phyloP scores from a whole-genome alignment of 2,797 vertebrate genomes.

The Oophaga sylvatica region DNA sequence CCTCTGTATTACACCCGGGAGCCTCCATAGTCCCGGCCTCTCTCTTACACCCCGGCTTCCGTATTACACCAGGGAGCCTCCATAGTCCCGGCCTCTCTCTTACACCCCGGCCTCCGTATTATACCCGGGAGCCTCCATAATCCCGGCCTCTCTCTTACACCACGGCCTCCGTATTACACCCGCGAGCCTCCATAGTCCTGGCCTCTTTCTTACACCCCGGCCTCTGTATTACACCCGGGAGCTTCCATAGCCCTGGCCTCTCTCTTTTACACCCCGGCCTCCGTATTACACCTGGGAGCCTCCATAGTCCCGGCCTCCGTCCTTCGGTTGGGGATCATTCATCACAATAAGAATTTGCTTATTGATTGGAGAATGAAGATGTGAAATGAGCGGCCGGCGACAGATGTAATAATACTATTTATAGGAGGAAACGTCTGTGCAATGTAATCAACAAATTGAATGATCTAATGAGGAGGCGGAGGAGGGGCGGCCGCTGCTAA shows the following conservation, averaged over 20 bases:
- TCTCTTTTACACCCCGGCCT: neutral
- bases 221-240: neutral
- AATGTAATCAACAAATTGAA: conserved; percentile 41
- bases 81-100: neutral
- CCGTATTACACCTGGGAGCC: neutral
- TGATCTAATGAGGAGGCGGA: conserved; percentile 18
- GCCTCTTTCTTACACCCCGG: neutral
- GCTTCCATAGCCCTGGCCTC: no score
- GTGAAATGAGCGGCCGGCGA: conserved; percentile 11
- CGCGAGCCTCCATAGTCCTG: no score
- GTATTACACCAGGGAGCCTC: neutral
- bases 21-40: no score
- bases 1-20: no score
- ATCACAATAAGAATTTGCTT: conserved; percentile 6
- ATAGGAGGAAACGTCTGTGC: conserved; percentile 29
- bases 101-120: neutral
- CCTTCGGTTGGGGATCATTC: neutral
- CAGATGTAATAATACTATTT: conserved; percentile 23
- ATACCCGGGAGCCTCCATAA: neutral
- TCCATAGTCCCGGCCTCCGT: neutral
- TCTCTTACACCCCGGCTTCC: neutral
- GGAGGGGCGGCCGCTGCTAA: neutral
- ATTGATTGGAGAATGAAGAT: conserved; percentile 43
- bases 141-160: neutral
- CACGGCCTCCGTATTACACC: neutral